phyloP scores from a whole-genome alignment of 2,888 invertebrate genomes.

The Leptodirus hochenwartii region DNA sequence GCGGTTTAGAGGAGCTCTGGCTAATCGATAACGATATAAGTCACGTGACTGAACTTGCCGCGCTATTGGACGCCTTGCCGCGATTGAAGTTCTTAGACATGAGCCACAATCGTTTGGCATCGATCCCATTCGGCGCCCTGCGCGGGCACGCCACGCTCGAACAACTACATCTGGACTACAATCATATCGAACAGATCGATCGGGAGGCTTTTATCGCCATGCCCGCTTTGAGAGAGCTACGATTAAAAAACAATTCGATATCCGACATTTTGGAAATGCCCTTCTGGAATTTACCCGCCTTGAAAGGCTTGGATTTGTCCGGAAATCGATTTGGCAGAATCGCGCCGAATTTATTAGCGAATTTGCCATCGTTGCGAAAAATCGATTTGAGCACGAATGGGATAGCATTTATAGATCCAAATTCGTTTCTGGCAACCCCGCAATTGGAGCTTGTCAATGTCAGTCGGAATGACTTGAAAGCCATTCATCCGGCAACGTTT shows the following conservation, averaged over 20 bases:
- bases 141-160: constrained; percentile 66
- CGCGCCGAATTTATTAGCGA: constrained; percentile 38
- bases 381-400: constrained; percentile 62
- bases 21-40: constrained; percentile 59
- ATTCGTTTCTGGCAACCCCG: constrained; percentile 51
- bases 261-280: constrained; percentile 53
- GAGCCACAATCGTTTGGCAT: constrained; percentile 57
- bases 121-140: constrained; percentile 60
- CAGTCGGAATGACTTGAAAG: constrained; percentile 52
- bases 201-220: constrained; percentile 66
- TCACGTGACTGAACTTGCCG: constrained; percentile 53
- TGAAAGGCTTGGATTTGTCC: constrained; percentile 70
- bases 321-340: constrained; percentile 54
- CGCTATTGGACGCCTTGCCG: constrained; percentile 59
- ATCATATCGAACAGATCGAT: constrained; percentile 54
- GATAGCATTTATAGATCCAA: constrained; percentile 48
- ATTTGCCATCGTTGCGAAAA: constrained; percentile 55
- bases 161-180: constrained; percentile 63
- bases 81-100: constrained; percentile 60
- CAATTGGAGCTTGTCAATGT: constrained; percentile 64
- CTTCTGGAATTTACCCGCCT: constrained; percentile 67
- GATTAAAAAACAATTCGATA: constrained; percentile 68
- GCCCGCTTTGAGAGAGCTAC: constrained; percentile 65
- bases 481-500: constrained; percentile 59
- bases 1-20: constrained; percentile 59